These are phyloP conservation scores for Carterocephalus palaemon DNA, from an alignment of 2,888 invertebrate genomes.

Conservation along the genomic window DNA sequence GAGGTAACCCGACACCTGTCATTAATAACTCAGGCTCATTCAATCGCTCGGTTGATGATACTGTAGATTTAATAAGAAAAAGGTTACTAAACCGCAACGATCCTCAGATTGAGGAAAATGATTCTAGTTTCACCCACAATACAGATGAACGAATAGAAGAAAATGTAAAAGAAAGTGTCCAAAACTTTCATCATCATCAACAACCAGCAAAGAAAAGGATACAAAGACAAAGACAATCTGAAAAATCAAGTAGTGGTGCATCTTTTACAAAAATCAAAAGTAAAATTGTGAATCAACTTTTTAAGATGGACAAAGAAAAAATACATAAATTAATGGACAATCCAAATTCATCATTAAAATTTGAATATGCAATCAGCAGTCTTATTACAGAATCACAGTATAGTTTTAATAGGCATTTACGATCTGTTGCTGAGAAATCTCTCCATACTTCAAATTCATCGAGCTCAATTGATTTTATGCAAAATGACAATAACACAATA, in stretches of 20 bases:
- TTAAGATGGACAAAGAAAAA: slow-evolving; percentile 73
- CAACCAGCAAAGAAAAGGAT: slow-evolving; percentile 48
- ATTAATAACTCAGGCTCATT: slow-evolving; percentile 61
- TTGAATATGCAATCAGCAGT: slow-evolving; percentile 73
- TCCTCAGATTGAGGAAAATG: slow-evolving; percentile 38
- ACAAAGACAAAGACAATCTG: slow-evolving; percentile 44
- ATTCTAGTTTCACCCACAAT: slow-evolving; percentile 33
- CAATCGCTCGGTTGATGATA: slow-evolving; percentile 66
- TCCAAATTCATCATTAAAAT: slow-evolving; percentile 72
- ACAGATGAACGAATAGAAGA: slow-evolving; percentile 36
- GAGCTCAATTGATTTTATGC: slow-evolving; percentile 65
- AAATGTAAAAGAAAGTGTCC: slow-evolving; percentile 28
- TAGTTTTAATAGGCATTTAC: slow-evolving; percentile 64
- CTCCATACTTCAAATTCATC: slow-evolving; percentile 57
- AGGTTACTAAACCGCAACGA: slow-evolving; percentile 59
- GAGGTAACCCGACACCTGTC: slow-evolving; percentile 47
- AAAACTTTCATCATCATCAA: slow-evolving; percentile 43
- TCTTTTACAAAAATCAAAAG: slow-evolving; percentile 55
- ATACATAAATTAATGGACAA: slow-evolving; percentile 72
- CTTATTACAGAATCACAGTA: slow-evolving; percentile 73
- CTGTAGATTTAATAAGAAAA: slow-evolving; percentile 66
- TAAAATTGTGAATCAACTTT: slow-evolving; percentile 71
- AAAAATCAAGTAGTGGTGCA: slow-evolving; percentile 55
- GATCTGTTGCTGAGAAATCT: slow-evolving; percentile 71
- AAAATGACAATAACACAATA: slow-evolving; percentile 81